phyloP scores from a whole-genome alignment of 2,888 invertebrate genomes.

The Eilema sororculum region DNA sequence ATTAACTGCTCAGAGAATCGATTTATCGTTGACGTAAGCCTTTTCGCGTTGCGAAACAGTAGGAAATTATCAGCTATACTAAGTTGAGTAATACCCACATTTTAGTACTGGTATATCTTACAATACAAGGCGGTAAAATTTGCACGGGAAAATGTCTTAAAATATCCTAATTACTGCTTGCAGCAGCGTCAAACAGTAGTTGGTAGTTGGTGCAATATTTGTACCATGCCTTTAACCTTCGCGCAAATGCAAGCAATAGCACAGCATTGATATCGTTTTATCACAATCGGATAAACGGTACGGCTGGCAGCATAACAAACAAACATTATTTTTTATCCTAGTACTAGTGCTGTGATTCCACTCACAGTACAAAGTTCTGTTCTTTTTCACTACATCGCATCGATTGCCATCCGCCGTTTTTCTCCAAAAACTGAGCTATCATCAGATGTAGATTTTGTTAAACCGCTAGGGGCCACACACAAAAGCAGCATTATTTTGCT shows the following conservation, averaged over 20 bases:
- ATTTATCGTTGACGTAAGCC: constrained; percentile 13
- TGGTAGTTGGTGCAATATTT: neutral
- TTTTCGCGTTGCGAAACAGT: neutral
- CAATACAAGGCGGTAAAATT: neutral
- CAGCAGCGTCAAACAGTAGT: neutral
- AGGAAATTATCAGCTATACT: neutral
- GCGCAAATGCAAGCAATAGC: neutral
- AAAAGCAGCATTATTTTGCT: too few species aligned
- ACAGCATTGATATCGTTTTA: neutral
- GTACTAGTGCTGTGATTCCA: neutral
- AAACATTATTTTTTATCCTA: neutral
- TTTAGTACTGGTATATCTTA: neutral
- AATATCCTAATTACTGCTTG: neutral
- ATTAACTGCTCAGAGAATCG: neutral
- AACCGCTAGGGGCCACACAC: too few species aligned
- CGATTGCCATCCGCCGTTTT: neutral
- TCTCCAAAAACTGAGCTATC: neutral
- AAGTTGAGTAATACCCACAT: neutral
- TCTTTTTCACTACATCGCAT: neutral
- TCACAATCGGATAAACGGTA: neutral
- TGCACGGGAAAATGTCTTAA: neutral
- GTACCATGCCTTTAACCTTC: neutral
- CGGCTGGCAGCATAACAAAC: neutral
- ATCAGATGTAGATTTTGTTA: neutral
- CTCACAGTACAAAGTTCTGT: neutral